Evolutionary conservation across 2,888 invertebrate species (phyloP), one percentile per base, ranked within the genome.

Genomic region (Automeris io): DNA sequence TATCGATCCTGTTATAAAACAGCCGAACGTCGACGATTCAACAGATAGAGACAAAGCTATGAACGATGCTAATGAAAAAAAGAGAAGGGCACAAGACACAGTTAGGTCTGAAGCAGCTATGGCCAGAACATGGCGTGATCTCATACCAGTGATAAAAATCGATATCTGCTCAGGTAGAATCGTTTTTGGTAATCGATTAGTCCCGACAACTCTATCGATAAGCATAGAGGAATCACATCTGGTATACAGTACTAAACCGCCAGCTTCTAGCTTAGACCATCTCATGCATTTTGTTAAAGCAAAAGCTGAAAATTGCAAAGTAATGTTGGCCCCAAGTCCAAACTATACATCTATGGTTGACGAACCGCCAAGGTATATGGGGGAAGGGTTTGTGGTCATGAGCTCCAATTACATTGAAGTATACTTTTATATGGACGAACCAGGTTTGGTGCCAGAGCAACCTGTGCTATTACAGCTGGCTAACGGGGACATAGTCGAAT

Each of bases 381-480:
- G 99, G 3, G 98, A 98, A 81, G 99, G 98, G 0, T 99, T 99
- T 80, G 98, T 98, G 1, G 91, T 99, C 6, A 92, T 99, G 88
- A 97, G 97, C 68, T 96, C 97, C 2, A 98, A 98, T 68, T 93
- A 94, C 65, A 92, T 98, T 57, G 96, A 98, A 70, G 88, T 98
- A 16, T 98, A 98, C 74, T 98, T 97, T 77, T 98, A 97, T 65
- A 96, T 98, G 94, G 99, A 99, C 76, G 97, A 98, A 71, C 93
- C 97, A 36, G 98, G 97, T 2, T 75, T 95, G 35, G 97, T 98
- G 2, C 97, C 97, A 1, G 95, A 95, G 61, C 94, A 95, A 62
- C 97, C 97, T 1, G 96, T 97, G 47, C 90, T 95, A 69, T 90
- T 97, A 9, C 93, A 94, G 47, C 72, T 97, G 47, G 96, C 96